phyloP scores from a whole-genome alignment of 2,888 invertebrate species.

The Tetropium fuscum region DNA sequence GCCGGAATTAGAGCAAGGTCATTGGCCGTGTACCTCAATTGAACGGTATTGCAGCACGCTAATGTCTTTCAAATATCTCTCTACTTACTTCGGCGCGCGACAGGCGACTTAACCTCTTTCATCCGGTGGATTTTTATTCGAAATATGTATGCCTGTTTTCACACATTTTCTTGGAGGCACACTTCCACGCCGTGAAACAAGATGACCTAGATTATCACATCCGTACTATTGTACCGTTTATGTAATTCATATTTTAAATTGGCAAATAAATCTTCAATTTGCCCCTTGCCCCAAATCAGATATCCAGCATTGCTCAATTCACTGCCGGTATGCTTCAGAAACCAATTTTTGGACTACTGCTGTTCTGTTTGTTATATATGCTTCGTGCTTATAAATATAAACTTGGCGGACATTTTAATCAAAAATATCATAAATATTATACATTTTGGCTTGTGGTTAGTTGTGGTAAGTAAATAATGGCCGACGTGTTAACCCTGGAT shows the following conservation, averaged over 20 bases:
- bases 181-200: neutral
- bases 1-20: conserved; percentile 61
- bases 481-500: too few relatives aligned
- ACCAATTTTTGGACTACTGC: too few relatives aligned
- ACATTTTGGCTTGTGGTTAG: too few relatives aligned
- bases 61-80: conserved; percentile 25
- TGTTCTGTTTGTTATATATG: too few relatives aligned
- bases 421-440: too few relatives aligned
- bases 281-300: too few relatives aligned
- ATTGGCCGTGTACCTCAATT: conserved; percentile 54
- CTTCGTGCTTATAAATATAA: too few relatives aligned
- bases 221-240: neutral
- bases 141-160: neutral
- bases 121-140: neutral
- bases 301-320: too few relatives aligned
- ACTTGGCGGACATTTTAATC: too few relatives aligned
- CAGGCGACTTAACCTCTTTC: neutral
- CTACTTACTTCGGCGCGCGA: conserved; percentile 1
- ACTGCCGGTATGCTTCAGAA: too few relatives aligned
- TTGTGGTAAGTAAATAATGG: too few relatives aligned
- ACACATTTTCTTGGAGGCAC: too few relatives aligned
- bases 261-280: neutral
- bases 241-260: neutral
- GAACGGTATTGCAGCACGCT: conserved; percentile 27
- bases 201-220: neutral